phyloP scores from a whole-genome alignment of 2,113 vertebrate species.

The Canis aureus region DNA sequence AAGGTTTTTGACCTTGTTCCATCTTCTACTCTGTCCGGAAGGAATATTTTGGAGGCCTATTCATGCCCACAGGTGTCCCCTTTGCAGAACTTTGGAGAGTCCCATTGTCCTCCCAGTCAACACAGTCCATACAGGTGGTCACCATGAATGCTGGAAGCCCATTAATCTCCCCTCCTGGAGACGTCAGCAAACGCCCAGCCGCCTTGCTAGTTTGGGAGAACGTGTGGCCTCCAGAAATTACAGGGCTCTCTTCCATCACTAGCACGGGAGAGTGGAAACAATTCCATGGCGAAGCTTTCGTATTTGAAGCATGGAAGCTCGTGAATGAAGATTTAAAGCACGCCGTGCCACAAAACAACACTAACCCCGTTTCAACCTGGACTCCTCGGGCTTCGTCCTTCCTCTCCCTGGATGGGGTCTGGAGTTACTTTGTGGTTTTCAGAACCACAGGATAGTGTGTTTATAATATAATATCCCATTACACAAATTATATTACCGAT shows the following conservation, averaged over 20 bases:
- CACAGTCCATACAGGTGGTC: neutral
- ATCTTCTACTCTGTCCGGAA: neutral
- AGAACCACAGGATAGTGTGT: neutral
- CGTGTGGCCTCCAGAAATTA: neutral
- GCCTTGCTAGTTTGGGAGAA: neutral
- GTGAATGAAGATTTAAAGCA: neutral
- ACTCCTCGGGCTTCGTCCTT: rapidly evolving
- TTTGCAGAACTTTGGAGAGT: neutral
- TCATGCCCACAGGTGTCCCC: too few species aligned
- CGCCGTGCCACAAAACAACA: neutral
- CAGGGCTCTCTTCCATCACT: neutral
- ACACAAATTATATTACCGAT: neutral
- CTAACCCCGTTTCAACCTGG: neutral
- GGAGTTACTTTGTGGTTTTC: neutral
- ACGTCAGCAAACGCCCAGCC: neutral
- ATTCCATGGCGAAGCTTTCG: too few species aligned
- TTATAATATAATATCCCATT: neutral
- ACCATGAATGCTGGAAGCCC: neutral
- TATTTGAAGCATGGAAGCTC: neutral
- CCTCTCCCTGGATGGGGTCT: neutral
- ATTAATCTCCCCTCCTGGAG: neutral
- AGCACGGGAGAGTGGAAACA: too few species aligned
- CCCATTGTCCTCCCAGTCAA: neutral
- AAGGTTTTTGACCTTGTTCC: neutral
- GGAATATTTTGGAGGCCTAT: too few species aligned